A percentile compares a stretch with the other conserved stretches of the same genome.
These are phyloP conservation scores for Drosophila subsilvestris DNA, from an alignment of 2,888 invertebrate species.

Conservation along the genomic window DNA sequence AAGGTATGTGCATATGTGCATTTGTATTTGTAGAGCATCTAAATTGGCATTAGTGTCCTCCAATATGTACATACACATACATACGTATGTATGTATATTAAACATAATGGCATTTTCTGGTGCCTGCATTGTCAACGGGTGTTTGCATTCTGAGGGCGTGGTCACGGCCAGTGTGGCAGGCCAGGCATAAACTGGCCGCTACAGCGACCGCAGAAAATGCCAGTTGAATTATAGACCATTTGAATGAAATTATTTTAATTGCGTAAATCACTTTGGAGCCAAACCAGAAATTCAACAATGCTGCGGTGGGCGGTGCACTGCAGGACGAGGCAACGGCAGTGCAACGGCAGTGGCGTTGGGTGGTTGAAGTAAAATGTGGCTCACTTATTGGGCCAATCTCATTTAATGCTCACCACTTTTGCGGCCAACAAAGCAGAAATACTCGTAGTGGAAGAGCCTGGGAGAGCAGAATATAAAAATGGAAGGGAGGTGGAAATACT, in stretches of 20 bases:
- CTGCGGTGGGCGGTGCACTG: slow-evolving; percentile 52
- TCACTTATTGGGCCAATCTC: slow-evolving; percentile 73
- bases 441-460: neutral
- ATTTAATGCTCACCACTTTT: slow-evolving; percentile 62
- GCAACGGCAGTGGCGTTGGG: neutral
- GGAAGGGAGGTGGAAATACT: slow-evolving; percentile 46
- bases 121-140: slow-evolving; percentile 45
- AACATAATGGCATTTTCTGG: neutral
- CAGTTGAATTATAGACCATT: slow-evolving; percentile 77
- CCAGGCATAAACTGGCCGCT: slow-evolving; percentile 49
- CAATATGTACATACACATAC: neutral
- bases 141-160: slow-evolving; percentile 35
- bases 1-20: neutral
- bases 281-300: slow-evolving; percentile 71
- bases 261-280: slow-evolving; percentile 78
- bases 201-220: slow-evolving; percentile 66
- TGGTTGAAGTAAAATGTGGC: slow-evolving; percentile 33
- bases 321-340: slow-evolving; percentile 5
- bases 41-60: neutral
- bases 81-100: neutral
- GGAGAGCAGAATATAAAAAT: neutral
- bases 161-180: slow-evolving; percentile 17
- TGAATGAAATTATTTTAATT: slow-evolving; percentile 79
- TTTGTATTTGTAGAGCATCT: neutral
- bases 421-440: slow-evolving; percentile 21